Evolutionary conservation across 2,888 invertebrate genomes (phyloP).

Genomic region (Trissonchulus sp.): DNA sequence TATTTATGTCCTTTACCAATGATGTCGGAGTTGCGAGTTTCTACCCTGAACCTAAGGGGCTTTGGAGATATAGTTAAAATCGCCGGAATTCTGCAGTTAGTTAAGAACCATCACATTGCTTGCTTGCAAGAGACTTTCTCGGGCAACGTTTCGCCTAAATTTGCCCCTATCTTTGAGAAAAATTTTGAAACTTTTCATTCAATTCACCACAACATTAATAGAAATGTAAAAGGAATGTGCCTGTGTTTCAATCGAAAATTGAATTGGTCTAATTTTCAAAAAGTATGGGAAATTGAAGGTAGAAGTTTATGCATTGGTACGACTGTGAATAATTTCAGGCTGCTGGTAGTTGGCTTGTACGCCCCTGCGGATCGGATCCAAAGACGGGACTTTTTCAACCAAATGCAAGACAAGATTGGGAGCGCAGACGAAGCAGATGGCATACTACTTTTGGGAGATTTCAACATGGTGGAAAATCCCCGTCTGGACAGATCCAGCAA

Average conservation of each 20-base stretch:
- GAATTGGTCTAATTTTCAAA: background rate
- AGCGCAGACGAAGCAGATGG: background rate
- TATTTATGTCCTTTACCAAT: no score
- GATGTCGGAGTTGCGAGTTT: no score
- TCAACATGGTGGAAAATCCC: constrained; percentile 15
- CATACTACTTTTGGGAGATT: constrained; percentile 7
- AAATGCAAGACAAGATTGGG: background rate
- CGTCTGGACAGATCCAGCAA: background rate
- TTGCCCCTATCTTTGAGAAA: background rate
- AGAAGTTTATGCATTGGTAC: background rate
- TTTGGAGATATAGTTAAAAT: background rate
- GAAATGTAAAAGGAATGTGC: background rate
- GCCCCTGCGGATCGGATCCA: background rate
- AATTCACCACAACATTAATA: no score
- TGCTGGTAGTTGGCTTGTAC: background rate
- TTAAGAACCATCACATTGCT: background rate
- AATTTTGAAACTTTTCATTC: background rate
- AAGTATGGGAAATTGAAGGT: background rate
- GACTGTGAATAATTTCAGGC: background rate
- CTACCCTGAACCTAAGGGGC: background rate
- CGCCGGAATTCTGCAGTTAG: background rate
- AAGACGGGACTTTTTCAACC: background rate
- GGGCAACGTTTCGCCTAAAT: no score
- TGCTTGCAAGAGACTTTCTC: background rate
- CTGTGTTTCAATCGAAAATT: background rate